Percentiles rank a stretch among this genome's conserved stretches.
Evolutionary conservation across 2,797 vertebrate species (phyloP).

Genomic region (Mus caroli): DNA sequence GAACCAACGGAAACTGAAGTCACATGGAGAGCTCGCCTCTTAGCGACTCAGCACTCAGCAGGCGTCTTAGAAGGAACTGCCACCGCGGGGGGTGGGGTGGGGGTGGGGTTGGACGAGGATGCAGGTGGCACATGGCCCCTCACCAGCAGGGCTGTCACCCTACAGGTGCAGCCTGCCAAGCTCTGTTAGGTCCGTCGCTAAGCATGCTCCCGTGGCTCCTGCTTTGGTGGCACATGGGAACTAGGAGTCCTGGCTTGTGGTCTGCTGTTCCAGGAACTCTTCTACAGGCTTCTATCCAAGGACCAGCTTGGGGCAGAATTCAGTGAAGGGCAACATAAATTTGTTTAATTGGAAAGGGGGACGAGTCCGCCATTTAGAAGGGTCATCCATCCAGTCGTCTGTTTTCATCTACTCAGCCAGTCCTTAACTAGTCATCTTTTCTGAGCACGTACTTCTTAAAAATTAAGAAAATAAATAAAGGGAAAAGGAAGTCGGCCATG

Average conservation of each 20-base stretch:
- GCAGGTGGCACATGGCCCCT: not conserved
- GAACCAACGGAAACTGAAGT: conserved; percentile 91
- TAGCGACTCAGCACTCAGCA: conserved; percentile 79
- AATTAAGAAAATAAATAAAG: not conserved
- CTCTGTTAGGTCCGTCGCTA: not conserved
- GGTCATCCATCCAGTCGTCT: not conserved
- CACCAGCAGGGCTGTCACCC: too few species aligned
- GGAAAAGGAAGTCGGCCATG: not conserved
- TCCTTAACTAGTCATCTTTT: not conserved
- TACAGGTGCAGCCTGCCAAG: not conserved
- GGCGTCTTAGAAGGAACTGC: conserved; percentile 82
- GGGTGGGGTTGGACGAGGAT: not conserved
- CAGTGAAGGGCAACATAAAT: not conserved
- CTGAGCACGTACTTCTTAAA: not conserved
- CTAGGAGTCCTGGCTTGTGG: not conserved
- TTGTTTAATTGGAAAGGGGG: not conserved
- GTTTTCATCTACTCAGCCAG: not conserved
- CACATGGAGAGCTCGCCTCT: conserved; percentile 89
- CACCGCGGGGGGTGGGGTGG: not conserved
- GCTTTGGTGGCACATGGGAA: not conserved
- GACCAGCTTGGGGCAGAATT: not conserved
- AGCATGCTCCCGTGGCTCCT: not conserved
- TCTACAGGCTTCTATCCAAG: not conserved
- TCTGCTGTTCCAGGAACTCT: not conserved
- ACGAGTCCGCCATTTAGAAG: not conserved